These are phyloP conservation scores for Perdita meconis DNA, from an alignment of 2,888 invertebrate species.

Conservation along the genomic window DNA sequence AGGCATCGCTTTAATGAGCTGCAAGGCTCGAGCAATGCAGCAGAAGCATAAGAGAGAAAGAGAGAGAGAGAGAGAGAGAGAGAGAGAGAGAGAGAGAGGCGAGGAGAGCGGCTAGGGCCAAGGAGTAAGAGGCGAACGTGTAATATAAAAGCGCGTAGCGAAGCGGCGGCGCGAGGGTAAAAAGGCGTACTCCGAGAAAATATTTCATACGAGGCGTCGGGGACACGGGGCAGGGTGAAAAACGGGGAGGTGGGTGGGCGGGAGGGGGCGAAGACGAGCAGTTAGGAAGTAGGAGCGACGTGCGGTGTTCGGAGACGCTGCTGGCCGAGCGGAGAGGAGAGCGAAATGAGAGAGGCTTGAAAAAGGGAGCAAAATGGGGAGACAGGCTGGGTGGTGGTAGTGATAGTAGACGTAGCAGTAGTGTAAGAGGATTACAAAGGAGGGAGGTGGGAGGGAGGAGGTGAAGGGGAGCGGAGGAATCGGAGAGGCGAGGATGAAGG, in stretches of 20 bases:
- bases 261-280: slow-evolving; percentile 15
- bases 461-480: slow-evolving; percentile 40
- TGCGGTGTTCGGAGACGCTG: slow-evolving; percentile 12
- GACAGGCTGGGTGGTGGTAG: slow-evolving; percentile 27
- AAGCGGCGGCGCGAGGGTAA: slow-evolving; percentile 63
- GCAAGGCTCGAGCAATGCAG: slow-evolving; percentile 66
- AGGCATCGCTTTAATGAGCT: slow-evolving; percentile 82
- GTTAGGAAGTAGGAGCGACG: slow-evolving; percentile 21
- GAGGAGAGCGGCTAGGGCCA: slow-evolving; percentile 9
- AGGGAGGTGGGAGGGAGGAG: slow-evolving; percentile 8
- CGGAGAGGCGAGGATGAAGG: slow-evolving; percentile 50
- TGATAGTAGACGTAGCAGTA: slow-evolving; percentile 1
- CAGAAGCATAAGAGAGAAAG: slow-evolving; percentile 48
- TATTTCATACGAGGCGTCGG: slow-evolving; percentile 72
- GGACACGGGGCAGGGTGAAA: slow-evolving; percentile 20
- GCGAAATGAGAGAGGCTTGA: slow-evolving; percentile 42
- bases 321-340: slow-evolving; percentile 24
- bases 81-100: background rate
- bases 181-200: slow-evolving; percentile 68
- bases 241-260: slow-evolving; percentile 9
- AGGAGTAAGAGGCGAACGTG: slow-evolving; percentile 65
- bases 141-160: slow-evolving; percentile 53
- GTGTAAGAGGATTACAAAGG: slow-evolving; percentile 37
- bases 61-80: slow-evolving; percentile 10
- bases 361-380: slow-evolving; percentile 33